Conservation (phyloP, 2,797 vertebrate species). For the Dendrocincla fuliginosa region DNA sequence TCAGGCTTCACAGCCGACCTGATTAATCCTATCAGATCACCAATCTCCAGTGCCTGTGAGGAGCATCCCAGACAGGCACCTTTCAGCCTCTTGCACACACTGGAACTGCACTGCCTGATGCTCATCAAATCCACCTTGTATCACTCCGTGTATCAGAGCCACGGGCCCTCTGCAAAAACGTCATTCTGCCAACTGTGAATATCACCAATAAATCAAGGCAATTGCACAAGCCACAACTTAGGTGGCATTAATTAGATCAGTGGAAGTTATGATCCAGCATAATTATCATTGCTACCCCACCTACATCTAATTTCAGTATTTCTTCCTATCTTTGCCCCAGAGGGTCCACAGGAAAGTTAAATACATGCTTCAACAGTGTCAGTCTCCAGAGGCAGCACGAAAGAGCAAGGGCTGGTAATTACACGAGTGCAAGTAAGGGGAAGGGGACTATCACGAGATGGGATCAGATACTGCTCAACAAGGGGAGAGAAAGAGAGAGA, state of each 20-base stretch:
- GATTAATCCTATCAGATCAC: slow-evolving; percentile 38
- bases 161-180: background rate
- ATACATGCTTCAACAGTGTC: slow-evolving; percentile 36
- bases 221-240: slow-evolving; percentile 69
- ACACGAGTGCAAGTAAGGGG: slow-evolving; percentile 34
- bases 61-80: slow-evolving; percentile 18
- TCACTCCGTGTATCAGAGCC: background rate
- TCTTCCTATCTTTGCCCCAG: slow-evolving; percentile 61
- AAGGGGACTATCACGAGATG: slow-evolving; percentile 36
- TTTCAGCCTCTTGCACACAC: background rate
- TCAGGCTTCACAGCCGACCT: slow-evolving; percentile 23
- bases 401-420: slow-evolving; percentile 38
- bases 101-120: background rate
- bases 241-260: slow-evolving; percentile 64
- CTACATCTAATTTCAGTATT: slow-evolving; percentile 57
- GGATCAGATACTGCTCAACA: background rate
- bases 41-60: slow-evolving; percentile 9
- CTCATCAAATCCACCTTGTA: slow-evolving; percentile 35
- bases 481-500: background rate
- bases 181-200: slow-evolving; percentile 19
- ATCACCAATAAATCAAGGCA: slow-evolving; percentile 70
- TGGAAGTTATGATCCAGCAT: slow-evolving; percentile 62
- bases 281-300: slow-evolving; percentile 49
- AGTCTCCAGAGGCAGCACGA: slow-evolving; percentile 2
- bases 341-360: slow-evolving; percentile 41